Conservation (phyloP, 1,140 invertebrate genomes). For the Amyelois transitella region DNA sequence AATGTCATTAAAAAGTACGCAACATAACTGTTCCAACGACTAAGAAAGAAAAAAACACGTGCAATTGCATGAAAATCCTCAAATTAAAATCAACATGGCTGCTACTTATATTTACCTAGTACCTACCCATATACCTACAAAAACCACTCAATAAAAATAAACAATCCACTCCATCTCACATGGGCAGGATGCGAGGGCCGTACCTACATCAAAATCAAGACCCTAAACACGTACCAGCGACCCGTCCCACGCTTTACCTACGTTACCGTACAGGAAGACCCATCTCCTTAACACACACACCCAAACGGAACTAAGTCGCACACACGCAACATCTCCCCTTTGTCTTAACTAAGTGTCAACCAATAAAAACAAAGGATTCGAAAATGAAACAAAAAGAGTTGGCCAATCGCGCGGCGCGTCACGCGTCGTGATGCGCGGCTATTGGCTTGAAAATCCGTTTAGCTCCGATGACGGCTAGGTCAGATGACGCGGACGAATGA, state of each 20-base stretch:
- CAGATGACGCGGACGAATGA: conserved; percentile 52
- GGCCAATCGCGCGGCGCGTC: conserved; percentile 66
- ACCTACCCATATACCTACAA: neutral
- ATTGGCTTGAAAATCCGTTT: conserved; percentile 73
- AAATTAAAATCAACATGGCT: too few relatives aligned
- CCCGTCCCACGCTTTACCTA: conserved; percentile 45
- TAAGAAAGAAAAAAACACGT: too few relatives aligned
- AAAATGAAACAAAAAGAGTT: conserved; percentile 72
- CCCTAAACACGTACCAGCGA: conserved; percentile 48
- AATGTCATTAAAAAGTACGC: too few relatives aligned
- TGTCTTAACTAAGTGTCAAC: conserved; percentile 75
- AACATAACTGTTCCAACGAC: too few relatives aligned
- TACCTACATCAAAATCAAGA: conserved; percentile 67
- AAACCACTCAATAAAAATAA: conserved; percentile 41
- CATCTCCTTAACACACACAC: conserved; percentile 52
- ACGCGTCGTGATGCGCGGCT: conserved; percentile 68
- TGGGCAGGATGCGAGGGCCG: conserved; percentile 42
- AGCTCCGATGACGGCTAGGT: conserved; percentile 64
- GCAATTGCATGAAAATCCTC: too few relatives aligned
- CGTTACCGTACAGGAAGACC: conserved; percentile 48
- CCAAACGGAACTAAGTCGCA: conserved; percentile 35
- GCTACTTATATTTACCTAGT: too few relatives aligned
- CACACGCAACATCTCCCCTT: conserved; percentile 64
- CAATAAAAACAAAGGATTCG: conserved; percentile 75
- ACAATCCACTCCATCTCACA: conserved; percentile 45